Conservation (phyloP, 2,797 vertebrate species). For the Phalanger gymnotis region DNA sequence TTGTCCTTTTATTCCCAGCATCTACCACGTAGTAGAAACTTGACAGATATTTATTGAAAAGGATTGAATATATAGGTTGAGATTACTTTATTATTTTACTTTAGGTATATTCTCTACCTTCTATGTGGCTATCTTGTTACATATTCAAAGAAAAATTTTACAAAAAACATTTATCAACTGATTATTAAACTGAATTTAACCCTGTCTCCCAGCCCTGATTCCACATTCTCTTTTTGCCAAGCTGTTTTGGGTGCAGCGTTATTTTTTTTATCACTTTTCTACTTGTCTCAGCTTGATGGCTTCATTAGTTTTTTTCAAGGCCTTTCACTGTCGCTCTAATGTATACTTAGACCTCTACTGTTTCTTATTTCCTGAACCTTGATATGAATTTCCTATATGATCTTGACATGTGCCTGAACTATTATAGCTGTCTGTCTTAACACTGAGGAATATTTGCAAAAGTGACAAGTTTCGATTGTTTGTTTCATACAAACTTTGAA, state of each 20-base stretch:
- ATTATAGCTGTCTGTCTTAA: background rate
- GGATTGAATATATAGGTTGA: background rate
- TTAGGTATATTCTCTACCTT: slow-evolving; percentile 32
- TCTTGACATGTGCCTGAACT: slow-evolving; percentile 11
- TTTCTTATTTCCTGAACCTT: background rate
- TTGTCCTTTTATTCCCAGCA: background rate
- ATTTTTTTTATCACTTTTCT: slow-evolving; percentile 5
- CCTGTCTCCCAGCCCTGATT: background rate
- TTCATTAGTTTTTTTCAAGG: slow-evolving; percentile 35
- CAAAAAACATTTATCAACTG: slow-evolving; percentile 21
- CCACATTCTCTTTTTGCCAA: background rate
- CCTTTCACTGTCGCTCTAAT: slow-evolving; percentile 2
- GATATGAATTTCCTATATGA: slow-evolving; percentile 14
- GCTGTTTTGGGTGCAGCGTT: background rate
- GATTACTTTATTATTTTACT: background rate
- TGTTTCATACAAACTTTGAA: slow-evolving; percentile 44
- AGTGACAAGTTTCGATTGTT: slow-evolving; percentile 17
- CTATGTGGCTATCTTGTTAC: slow-evolving; percentile 16
- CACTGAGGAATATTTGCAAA: slow-evolving; percentile 30
- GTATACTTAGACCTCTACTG: slow-evolving; percentile 46
- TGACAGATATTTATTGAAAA: background rate
- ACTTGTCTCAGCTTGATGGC: background rate
- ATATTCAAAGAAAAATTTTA: slow-evolving; percentile 38
- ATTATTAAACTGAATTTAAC: slow-evolving; percentile 18
- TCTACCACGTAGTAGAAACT: background rate